These are phyloP conservation scores for Chiroxiphia lanceolata DNA, from an alignment of 2,797 vertebrate genomes.

Conservation along the genomic window DNA sequence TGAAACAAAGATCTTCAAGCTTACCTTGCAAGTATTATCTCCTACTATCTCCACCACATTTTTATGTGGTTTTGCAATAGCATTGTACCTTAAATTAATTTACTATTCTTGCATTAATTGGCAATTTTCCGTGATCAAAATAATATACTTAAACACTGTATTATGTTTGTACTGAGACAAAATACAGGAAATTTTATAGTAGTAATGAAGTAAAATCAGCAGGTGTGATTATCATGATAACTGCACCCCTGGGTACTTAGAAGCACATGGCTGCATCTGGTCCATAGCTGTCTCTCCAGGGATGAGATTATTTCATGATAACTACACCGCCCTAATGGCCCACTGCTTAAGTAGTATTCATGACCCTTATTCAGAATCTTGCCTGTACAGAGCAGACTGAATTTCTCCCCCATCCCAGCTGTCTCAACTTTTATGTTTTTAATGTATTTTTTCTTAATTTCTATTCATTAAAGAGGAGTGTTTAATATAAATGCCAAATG, in stretches of 20 bases:
- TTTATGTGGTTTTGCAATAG: not conserved
- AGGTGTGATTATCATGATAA: constrained; percentile 67
- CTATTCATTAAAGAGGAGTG: not conserved
- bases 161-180: constrained; percentile 16
- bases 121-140: constrained; percentile 58
- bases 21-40: not conserved
- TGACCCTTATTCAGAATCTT: constrained; percentile 34
- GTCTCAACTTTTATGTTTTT: not conserved
- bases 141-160: constrained; percentile 20
- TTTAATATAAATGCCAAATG: not conserved
- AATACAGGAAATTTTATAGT: constrained; percentile 38
- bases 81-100: not conserved
- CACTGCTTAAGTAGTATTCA: constrained; percentile 53
- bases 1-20: not conserved
- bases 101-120: constrained; percentile 47
- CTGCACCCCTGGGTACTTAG: constrained; percentile 22
- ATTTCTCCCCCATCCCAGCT: not conserved
- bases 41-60: not conserved
- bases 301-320: constrained; percentile 63
- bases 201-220: constrained; percentile 45
- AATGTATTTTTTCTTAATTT: not conserved
- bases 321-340: not conserved
- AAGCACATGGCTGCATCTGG: constrained; percentile 57
- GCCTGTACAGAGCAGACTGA: not conserved
- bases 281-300: constrained; percentile 55